Evolutionary conservation across 2,797 vertebrate genomes (phyloP), one percentile per base, ranked within the genome.

Genomic region (Hydrocynus forskahlii): DNA sequence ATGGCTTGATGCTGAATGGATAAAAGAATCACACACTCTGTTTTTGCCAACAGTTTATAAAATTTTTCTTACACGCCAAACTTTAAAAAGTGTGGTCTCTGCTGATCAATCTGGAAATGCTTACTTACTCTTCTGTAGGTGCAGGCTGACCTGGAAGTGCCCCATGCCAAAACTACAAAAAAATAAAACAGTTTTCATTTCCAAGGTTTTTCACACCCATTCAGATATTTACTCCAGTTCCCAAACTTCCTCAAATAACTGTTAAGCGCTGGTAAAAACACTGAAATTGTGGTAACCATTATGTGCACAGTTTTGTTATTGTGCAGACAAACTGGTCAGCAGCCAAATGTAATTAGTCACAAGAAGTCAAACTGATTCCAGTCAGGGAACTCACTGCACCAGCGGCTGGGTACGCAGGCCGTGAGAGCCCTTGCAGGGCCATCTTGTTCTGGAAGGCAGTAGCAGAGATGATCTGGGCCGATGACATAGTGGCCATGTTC

Each of bases 401-500:
- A 86, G 95, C 84, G 64, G 96, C 91, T 87, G 95, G 94, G 85
- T 97, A 97, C 81, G 95, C 89, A 16, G 95, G 93, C 86, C 96
- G 94, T 17, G 96, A 90, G 72, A 98, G 95, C 75, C 95, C 94
- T 89, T 96, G 95, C 84, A 96, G 93, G 84, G 94, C 92, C 96
- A 97, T 95, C 94, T 98, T 98, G 93, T 94, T 97, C 90, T 98
- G 97, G 91, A 98, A 97, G 91, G 96, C 95, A 1, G 96, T 92
- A 89, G 97, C 94, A 10, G 97, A 98, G 93, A 98, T 95, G 91
- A 98, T 97, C 94, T 99, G 97, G 25, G 97, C 96, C 62, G 97
- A 97, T 83, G 97, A 97, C 97, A 99, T 97, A 88, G 93, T 94
- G 89, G 97, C 96, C 97, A 99, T 97, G 90, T 95, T 98, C 91